Conservation (phyloP, 2,113 vertebrate genomes). For the Lophotis ruficrista region DNA sequence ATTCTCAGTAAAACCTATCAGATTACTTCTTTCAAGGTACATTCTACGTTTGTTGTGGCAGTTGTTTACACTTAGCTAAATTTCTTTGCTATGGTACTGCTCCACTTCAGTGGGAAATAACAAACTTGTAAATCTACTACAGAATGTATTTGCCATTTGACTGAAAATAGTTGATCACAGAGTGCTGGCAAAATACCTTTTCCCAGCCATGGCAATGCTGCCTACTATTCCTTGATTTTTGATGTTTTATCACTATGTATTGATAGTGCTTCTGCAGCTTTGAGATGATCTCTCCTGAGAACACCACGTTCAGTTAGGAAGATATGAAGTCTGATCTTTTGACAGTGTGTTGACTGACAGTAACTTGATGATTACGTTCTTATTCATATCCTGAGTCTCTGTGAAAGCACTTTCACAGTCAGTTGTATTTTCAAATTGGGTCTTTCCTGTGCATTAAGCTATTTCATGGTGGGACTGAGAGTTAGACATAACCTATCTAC, state of each 20-base stretch:
- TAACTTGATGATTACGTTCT: not conserved
- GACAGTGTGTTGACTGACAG: not conserved
- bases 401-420: not conserved
- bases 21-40: not conserved
- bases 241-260: not conserved
- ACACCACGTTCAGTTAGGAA: not conserved
- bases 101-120: not conserved
- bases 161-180: not conserved
- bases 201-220: not conserved
- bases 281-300: not conserved
- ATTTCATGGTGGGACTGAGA: not conserved
- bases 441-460: not conserved
- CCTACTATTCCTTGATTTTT: not conserved
- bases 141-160: not conserved
- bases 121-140: not conserved
- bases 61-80: not conserved
- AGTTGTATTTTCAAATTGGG: not conserved
- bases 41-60: not conserved
- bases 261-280: not conserved
- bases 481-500: not conserved
- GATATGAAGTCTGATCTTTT: not conserved
- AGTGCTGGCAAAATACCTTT: not conserved
- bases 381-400: not conserved
- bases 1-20: not conserved
- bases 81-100: not conserved